These are phyloP conservation scores for Onychorhynchus coronatus DNA, from an alignment of 2,113 vertebrate genomes.

Conservation along the genomic window DNA sequence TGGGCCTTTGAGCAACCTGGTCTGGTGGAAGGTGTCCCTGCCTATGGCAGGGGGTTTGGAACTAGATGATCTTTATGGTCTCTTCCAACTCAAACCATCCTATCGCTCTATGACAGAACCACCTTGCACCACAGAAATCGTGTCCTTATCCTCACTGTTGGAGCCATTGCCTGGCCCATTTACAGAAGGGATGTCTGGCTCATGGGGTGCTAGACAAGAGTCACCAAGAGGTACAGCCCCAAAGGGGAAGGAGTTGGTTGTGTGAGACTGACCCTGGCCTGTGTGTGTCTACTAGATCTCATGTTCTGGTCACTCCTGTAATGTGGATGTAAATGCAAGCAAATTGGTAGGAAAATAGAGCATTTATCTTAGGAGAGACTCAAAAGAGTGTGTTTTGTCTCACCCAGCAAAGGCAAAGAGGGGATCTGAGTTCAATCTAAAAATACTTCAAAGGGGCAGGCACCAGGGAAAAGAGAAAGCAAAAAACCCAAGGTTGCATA, in stretches of 20 bases:
- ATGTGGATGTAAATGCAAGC: not conserved
- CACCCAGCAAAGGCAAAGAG: constrained; percentile 15
- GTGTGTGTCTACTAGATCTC: not conserved
- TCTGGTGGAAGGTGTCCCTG: not conserved
- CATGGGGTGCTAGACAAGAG: not conserved
- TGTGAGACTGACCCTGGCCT: not conserved
- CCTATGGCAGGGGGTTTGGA: not conserved
- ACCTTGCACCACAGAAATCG: fast-evolving
- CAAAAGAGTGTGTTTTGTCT: not conserved
- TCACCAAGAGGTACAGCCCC: not conserved
- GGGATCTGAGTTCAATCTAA: constrained; percentile 49
- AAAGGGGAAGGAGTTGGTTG: not conserved
- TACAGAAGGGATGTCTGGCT: not conserved
- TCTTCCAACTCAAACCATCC: not conserved
- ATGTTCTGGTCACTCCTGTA: not conserved
- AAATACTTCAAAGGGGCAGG: constrained; percentile 62
- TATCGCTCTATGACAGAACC: not conserved
- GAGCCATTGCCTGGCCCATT: fast-evolving
- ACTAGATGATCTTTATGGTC: not conserved
- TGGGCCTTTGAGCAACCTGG: not conserved
- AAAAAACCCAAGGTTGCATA: constrained; percentile 27
- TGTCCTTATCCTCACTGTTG: not conserved
- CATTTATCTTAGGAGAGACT: not conserved
- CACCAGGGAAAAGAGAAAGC: constrained; percentile 37
- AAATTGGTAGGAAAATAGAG: not conserved